Evolutionary conservation across 2,888 invertebrate species (phyloP), one percentile per base, ranked within the genome.

Genomic region (Willowsia nigromaculata): DNA sequence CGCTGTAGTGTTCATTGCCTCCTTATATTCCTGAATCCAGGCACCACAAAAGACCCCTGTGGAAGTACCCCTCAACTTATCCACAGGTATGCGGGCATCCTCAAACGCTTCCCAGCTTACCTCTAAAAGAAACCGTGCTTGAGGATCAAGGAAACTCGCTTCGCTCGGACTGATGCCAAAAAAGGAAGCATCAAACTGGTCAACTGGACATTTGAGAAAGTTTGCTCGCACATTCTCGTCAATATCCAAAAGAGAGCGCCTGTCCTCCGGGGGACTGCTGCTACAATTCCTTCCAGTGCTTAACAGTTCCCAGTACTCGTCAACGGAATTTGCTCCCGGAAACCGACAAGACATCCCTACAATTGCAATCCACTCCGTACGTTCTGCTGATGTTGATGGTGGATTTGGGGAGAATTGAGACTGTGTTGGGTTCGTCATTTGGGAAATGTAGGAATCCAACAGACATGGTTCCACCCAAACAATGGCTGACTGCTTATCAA

Each of bases 231-330:
- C 1, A 15, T 5, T 22, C 25, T 18, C 22, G 25, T 56, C 6
- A 3, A 56, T 25, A 11, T 56, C 25, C 5, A 11, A 3, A 3
- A 9, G 50, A 11, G 50, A 2, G 15, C 5, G 3, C 15, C 90
- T 25, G 13, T 25, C 78, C 18, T 89, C 43, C 0, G 68, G 27
- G 0, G 90, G 89, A 13, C 84, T 80, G n/a, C 71, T 18, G 56
- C 18, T 27, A 25, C 87, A 81, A 6, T 82, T 50, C 11, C 82
- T 83, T 13, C 87, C 89, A 1, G 56, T 78, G 2, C 59, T 59
- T 33, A 90, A 59, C 1, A 81, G 6, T 15, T 90, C 76, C 89
- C 89, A 87, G 37, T 76, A 90, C 76, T 90, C 89, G 6, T 83
- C 62, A 1, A 82, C 18, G 2, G 59, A 74, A 30, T 89, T 83